These are phyloP conservation scores for Equus quagga DNA, from an alignment of 2,113 vertebrate genomes.

Conservation along the genomic window DNA sequence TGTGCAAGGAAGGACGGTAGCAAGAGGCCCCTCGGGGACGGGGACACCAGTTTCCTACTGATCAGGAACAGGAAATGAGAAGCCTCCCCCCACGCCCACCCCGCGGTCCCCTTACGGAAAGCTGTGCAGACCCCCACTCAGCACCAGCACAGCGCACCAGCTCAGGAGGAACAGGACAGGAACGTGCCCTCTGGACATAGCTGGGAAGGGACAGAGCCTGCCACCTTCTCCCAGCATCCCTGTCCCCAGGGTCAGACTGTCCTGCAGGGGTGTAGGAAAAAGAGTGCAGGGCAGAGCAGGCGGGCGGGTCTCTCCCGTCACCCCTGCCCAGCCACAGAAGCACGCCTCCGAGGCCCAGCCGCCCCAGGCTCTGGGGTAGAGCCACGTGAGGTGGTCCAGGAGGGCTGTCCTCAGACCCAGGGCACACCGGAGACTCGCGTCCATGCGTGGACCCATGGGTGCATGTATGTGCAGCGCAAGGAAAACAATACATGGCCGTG, in stretches of 20 bases:
- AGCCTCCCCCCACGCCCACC: background rate
- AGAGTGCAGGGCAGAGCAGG: background rate
- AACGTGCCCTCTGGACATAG: background rate
- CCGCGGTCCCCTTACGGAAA: background rate
- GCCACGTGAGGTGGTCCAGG: background rate
- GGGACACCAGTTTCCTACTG: background rate
- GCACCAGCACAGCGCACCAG: no score
- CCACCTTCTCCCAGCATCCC: background rate
- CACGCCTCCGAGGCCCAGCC: background rate
- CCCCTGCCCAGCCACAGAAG: background rate
- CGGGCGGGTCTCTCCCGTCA: background rate
- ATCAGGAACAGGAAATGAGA: background rate
- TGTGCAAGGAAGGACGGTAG: background rate
- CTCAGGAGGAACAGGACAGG: background rate
- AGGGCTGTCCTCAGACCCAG: background rate
- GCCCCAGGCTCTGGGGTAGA: background rate
- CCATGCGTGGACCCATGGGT: no score
- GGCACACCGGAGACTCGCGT: fast-evolving
- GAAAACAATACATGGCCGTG: background rate
- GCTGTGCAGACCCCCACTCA: background rate
- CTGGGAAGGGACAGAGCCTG: background rate
- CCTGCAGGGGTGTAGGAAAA: background rate
- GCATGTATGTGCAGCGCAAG: background rate
- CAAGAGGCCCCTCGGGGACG: background rate
- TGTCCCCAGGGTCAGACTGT: no score